phyloP scores from a whole-genome alignment of 2,113 vertebrate species.

The Eudorcas thomsonii region DNA sequence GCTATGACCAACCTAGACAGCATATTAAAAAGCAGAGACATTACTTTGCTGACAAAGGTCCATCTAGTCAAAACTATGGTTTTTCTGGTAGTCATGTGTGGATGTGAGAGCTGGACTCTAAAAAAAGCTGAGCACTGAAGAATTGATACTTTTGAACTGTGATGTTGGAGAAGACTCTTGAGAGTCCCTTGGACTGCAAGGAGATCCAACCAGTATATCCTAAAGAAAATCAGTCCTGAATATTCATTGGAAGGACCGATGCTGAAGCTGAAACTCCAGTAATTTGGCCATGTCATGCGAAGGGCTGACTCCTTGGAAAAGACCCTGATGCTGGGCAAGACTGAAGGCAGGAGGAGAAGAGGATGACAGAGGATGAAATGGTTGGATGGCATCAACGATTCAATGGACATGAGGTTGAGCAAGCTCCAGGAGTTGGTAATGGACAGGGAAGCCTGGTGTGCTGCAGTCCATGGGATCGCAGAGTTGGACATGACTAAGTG shows the following conservation, averaged over 20 bases:
- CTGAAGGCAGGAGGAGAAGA: not conserved
- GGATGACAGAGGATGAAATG: not conserved
- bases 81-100: not conserved
- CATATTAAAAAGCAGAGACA: not conserved
- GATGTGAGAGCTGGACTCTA: not conserved
- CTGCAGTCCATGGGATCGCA: not conserved
- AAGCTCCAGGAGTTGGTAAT: not conserved
- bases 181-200: not conserved
- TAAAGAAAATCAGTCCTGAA: not conserved
- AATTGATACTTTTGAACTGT: not conserved
- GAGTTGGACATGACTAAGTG: not conserved
- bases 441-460: not conserved
- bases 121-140: not conserved
- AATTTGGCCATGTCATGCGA: not conserved
- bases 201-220: not conserved
- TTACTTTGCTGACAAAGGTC: not conserved
- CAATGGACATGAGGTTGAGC: not conserved
- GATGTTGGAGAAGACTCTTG: not conserved
- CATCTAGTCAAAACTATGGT: not conserved
- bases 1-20: not conserved
- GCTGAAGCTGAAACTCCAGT: not conserved
- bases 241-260: not conserved
- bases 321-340: not conserved
- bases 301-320: not conserved
- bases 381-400: not conserved